Conservation (phyloP, 2,113 vertebrate genomes). For the Aplodontia rufa region DNA sequence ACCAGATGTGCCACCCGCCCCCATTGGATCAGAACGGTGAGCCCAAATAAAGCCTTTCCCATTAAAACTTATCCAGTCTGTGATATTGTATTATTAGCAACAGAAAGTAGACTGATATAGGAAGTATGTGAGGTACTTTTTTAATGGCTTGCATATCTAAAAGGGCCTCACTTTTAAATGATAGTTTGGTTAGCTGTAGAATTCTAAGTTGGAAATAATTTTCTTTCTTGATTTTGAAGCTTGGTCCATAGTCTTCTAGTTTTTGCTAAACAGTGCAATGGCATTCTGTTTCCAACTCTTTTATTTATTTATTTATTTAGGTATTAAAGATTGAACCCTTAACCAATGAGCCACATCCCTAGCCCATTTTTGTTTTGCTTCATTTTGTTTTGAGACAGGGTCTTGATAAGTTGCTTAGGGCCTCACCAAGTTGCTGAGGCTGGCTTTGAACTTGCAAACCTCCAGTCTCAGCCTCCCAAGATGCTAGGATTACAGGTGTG, state of each 20-base stretch:
- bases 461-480: no score
- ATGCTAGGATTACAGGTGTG: no score
- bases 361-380: no score
- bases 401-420: no score
- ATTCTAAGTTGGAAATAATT: constrained; percentile 15
- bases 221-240: constrained; percentile 40
- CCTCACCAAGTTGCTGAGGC: no score
- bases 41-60: not conserved
- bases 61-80: not conserved
- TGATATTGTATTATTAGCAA: not conserved
- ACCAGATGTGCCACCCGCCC: not conserved
- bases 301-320: not conserved
- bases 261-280: not conserved
- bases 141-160: not conserved
- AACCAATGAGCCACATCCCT: no score
- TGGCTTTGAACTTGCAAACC: no score
- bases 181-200: not conserved
- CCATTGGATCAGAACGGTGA: not conserved
- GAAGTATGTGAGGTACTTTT: not conserved
- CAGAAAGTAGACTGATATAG: not conserved
- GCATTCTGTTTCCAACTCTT: not conserved
- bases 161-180: not conserved
- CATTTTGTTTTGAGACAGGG: no score
- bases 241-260: not conserved
- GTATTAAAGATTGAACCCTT: no score